Evolutionary conservation across 2,888 invertebrate species (phyloP).

Genomic region (Drosophila falleni): DNA sequence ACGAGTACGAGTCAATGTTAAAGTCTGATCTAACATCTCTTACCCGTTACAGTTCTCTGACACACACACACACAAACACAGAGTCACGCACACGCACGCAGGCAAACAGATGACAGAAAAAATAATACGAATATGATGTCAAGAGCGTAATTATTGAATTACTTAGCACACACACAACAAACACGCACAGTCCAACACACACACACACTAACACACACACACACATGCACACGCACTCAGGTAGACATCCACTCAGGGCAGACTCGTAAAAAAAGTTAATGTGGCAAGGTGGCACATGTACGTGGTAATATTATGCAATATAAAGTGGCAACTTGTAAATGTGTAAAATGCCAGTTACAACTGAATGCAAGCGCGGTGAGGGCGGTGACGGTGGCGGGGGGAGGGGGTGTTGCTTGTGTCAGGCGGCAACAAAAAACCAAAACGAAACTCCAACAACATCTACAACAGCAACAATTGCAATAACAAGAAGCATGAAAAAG

Average conservation of each 20-base stretch:
- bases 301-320: constrained; percentile 80
- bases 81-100: constrained; percentile 11
- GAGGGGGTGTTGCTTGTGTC: constrained; percentile 1
- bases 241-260: constrained; percentile 31
- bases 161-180: constrained; percentile 53
- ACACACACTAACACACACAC: constrained; percentile 35
- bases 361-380: constrained; percentile 26
- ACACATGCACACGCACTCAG: constrained; percentile 19
- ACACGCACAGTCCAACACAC: constrained; percentile 36
- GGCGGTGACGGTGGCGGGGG: not conserved
- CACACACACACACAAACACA: not conserved
- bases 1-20: no score
- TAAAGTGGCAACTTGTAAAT: constrained; percentile 81
- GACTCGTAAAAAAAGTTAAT: constrained; percentile 58
- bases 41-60: no score
- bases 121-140: constrained; percentile 76
- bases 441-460: constrained; percentile 51
- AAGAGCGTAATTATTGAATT: constrained; percentile 79
- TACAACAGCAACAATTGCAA: constrained; percentile 46
- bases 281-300: constrained; percentile 68
- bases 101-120: constrained; percentile 31
- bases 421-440: constrained; percentile 52
- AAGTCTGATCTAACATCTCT: no score
- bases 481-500: constrained; percentile 31
- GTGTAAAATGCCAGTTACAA: constrained; percentile 78